phyloP scores from a whole-genome alignment of 2,113 vertebrate genomes.

The Cyphomyrus discorhynchus region DNA sequence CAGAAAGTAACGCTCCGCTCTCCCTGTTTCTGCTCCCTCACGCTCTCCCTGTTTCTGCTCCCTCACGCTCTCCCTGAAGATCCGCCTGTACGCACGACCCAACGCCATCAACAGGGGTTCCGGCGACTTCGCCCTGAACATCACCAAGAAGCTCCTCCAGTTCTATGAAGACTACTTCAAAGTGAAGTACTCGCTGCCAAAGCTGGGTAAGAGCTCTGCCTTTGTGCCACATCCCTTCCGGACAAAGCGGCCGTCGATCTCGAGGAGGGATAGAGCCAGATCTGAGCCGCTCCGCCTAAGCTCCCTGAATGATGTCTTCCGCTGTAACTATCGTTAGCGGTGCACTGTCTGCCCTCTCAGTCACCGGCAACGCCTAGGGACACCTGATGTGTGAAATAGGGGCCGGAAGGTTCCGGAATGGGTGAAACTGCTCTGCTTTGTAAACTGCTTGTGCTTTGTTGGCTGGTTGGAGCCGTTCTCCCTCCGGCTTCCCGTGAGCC shows the following conservation, averaged over 20 bases:
- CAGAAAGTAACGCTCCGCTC: not conserved
- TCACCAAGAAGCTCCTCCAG: constrained; percentile 88
- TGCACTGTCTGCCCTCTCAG: not conserved
- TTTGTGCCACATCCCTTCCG: not conserved
- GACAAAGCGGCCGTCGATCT: not conserved
- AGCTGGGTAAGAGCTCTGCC: constrained; percentile 77
- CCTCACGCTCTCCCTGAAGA: constrained; percentile 48
- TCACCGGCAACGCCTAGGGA: not conserved
- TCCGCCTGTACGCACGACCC: constrained; percentile 87
- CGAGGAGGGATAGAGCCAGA: not conserved
- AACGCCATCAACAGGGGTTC: constrained; percentile 89
- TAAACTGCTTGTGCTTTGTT: not conserved
- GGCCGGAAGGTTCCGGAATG: not conserved
- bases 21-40: too few relatives aligned
- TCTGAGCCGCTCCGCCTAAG: not conserved
- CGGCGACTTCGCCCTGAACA: constrained; percentile 90
- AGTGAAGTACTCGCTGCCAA: constrained; percentile 95
- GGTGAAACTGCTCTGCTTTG: not conserved
- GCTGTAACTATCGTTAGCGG: not conserved
- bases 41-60: not conserved
- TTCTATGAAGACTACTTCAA: constrained; percentile 99
- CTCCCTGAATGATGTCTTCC: not conserved
- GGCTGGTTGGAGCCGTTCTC: not conserved
- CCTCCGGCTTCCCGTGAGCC: not conserved
- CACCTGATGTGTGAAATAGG: not conserved